Evolutionary conservation across 2,797 vertebrate genomes (phyloP).

Genomic region (Acanthis flammea): DNA sequence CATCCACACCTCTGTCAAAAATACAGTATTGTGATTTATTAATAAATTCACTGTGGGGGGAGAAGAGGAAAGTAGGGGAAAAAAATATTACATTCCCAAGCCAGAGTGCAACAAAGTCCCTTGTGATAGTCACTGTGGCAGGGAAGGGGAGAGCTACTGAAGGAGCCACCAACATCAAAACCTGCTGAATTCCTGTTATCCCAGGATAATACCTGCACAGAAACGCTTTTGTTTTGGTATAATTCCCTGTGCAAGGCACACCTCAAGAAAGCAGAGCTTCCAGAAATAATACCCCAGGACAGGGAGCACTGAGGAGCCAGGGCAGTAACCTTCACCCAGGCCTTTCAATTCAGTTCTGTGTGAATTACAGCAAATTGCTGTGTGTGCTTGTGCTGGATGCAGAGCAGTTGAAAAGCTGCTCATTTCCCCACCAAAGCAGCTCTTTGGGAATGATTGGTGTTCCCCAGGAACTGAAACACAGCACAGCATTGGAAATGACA

Average conservation of each 20-base stretch:
- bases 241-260: neutral
- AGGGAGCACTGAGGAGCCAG: neutral
- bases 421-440: conserved; percentile 33
- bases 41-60: neutral
- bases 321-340: conserved; percentile 20
- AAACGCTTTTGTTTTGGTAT: neutral
- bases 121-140: neutral
- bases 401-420: conserved; percentile 31
- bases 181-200: neutral
- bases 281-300: neutral
- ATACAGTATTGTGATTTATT: neutral
- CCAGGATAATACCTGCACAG: neutral
- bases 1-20: neutral
- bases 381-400: neutral
- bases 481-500: conserved; percentile 2
- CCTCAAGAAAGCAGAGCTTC: conserved; percentile 16
- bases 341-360: conserved; percentile 25
- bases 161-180: neutral
- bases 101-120: neutral
- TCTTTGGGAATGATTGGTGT: conserved; percentile 34
- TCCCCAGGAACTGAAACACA: conserved; percentile 28
- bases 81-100: neutral
- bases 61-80: rapidly evolving
- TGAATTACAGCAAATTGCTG: conserved; percentile 17
- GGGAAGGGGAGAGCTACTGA: neutral